Percentiles rank a stretch among this genome's conserved stretches.
Evolutionary conservation across 2,113 vertebrate genomes (phyloP).

Genomic region (Zosterops lateralis): DNA sequence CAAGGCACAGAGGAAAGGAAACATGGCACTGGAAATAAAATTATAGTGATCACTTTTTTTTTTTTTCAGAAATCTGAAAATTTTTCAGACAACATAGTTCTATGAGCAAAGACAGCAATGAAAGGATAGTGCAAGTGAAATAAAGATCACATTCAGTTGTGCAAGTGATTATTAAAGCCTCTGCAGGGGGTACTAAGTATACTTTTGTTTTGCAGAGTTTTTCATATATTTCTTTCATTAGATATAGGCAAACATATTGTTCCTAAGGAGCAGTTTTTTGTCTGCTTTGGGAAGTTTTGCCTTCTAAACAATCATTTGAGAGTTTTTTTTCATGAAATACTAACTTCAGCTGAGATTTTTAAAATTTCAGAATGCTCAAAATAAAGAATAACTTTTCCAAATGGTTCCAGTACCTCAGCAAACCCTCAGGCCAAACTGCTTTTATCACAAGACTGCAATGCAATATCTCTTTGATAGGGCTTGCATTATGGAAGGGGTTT

Average conservation of each 20-base stretch:
- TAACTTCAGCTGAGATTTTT: not conserved
- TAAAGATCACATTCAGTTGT: not conserved
- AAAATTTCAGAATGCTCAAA: not conserved
- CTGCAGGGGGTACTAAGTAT: not conserved
- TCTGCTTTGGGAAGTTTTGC: not conserved
- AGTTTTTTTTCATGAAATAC: not conserved
- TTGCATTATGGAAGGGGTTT: not conserved
- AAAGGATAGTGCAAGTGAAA: not conserved
- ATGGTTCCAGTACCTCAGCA: not conserved
- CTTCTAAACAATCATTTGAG: not conserved
- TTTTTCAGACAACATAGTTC: not conserved
- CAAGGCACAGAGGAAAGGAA: not conserved
- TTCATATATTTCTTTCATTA: not conserved
- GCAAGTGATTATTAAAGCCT: not conserved
- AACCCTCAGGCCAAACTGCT: not conserved
- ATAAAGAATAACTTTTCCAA: not conserved
- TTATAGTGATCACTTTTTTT: not conserved
- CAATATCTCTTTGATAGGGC: not conserved
- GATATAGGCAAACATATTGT: not conserved
- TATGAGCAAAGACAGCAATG: not conserved
- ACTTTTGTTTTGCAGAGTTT: not conserved
- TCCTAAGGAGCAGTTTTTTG: not conserved
- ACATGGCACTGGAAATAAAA: not conserved
- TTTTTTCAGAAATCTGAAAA: not conserved
- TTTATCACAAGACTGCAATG: not conserved